These are phyloP conservation scores for Papilio gigon DNA, from an alignment of 2,888 invertebrate species.

Conservation along the genomic window DNA sequence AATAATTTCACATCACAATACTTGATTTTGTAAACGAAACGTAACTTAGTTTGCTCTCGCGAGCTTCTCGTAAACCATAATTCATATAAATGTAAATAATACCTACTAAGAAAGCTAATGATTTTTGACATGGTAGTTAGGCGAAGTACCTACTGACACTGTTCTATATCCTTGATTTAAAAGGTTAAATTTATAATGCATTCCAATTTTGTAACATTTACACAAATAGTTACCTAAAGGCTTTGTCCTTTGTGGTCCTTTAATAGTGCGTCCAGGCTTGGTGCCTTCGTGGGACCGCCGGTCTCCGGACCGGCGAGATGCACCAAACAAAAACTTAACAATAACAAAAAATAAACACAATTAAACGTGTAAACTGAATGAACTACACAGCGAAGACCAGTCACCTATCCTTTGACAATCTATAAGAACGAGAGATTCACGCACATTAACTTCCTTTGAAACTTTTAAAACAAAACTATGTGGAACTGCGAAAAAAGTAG, in stretches of 20 bases:
- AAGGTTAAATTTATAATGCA: neutral
- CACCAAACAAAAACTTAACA: conserved; percentile 82
- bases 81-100: neutral
- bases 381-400: conserved; percentile 72
- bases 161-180: conserved; percentile 1
- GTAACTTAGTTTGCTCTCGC: neutral
- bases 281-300: conserved; percentile 73
- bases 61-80: neutral
- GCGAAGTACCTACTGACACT: neutral
- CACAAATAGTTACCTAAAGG: conserved; percentile 78
- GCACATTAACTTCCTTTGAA: conserved; percentile 76
- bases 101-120: neutral
- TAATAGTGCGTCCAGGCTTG: conserved; percentile 74
- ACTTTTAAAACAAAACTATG: conserved; percentile 79
- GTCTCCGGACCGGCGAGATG: conserved; percentile 79
- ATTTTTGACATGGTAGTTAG: neutral
- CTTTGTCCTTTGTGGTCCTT: conserved; percentile 75
- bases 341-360: conserved; percentile 80
- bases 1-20: neutral
- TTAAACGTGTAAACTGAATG: conserved; percentile 73
- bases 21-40: neutral
- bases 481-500: conserved; percentile 81
- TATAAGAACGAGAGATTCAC: conserved; percentile 67
- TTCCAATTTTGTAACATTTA: conserved; percentile 46
- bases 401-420: conserved; percentile 67